Conservation (phyloP, 2,888 invertebrate genomes). For the Drosophila putrida region DNA sequence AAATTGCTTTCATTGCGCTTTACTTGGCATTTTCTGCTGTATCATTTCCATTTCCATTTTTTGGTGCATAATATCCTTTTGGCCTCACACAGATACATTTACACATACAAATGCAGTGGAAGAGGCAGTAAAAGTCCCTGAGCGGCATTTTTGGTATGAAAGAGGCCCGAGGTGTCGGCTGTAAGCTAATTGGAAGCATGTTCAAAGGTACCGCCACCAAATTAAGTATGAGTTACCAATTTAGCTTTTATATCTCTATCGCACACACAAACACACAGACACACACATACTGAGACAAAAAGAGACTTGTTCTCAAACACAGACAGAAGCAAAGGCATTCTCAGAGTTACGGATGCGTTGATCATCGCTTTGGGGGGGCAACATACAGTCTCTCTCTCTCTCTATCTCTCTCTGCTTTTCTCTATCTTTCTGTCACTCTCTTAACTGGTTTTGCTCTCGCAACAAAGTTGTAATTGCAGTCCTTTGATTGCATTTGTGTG, state of each 20-base stretch:
- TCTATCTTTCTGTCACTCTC: conserved; percentile 30
- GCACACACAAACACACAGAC: conserved; percentile 54
- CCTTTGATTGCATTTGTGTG: conserved; percentile 80
- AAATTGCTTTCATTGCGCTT: conserved; percentile 67
- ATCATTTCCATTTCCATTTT: conserved; percentile 69
- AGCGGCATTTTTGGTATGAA: conserved; percentile 48
- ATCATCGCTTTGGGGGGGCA: conserved; percentile 61
- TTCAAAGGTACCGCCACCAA: conserved; percentile 85
- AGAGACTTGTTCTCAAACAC: conserved; percentile 30
- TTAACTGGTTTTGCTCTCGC: conserved; percentile 63
- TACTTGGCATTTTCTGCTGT: conserved; percentile 64
- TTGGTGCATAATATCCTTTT: conserved; percentile 58
- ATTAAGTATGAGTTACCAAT: conserved; percentile 85
- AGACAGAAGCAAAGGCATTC: conserved; percentile 28
- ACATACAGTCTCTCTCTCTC: conserved; percentile 15
- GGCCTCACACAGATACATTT: conserved; percentile 32
- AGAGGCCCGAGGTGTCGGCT: conserved; percentile 85
- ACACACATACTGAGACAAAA: conserved; percentile 17
- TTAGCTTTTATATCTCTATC: conserved; percentile 85
- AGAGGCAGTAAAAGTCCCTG: conserved; percentile 25
- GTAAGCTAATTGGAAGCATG: conserved; percentile 85
- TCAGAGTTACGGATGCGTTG: conserved; percentile 55
- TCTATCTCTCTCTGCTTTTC: conserved; percentile 7
- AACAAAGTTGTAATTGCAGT: conserved; percentile 69
- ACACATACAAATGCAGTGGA: not conserved